A percentile compares a stretch with the other conserved stretches of the same genome.
phyloP scores from a whole-genome alignment of 2,113 vertebrate species.

The Engraulis encrasicolus region DNA sequence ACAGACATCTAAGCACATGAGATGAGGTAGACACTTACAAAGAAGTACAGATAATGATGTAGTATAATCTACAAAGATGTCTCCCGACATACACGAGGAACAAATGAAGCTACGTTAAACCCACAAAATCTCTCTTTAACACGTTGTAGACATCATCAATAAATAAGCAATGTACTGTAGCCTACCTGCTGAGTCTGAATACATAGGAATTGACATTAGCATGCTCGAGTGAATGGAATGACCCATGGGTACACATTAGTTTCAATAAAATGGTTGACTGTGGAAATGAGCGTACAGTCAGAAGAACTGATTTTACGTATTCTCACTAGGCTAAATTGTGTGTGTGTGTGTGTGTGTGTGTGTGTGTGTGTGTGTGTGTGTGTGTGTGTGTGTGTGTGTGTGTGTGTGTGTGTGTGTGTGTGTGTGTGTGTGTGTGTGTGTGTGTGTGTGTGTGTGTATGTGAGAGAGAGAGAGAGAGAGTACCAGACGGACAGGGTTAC shows the following conservation, averaged over 20 bases:
- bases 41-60: too few relatives aligned
- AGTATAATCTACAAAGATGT: too few relatives aligned
- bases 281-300: not conserved
- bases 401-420: conserved; percentile 4
- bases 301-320: not conserved
- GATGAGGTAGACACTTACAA: too few relatives aligned
- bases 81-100: too few relatives aligned
- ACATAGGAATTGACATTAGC: not conserved
- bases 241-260: not conserved
- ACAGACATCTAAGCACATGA: too few relatives aligned
- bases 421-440: not conserved
- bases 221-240: not conserved
- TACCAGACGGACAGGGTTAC: not conserved
- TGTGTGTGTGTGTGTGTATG: not conserved
- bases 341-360: not conserved
- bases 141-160: too few relatives aligned
- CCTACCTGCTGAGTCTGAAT: not conserved
- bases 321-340: not conserved
- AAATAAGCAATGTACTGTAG: too few relatives aligned
- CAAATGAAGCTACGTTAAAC: too few relatives aligned
- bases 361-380: too few relatives aligned
- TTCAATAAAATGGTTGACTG: not conserved
- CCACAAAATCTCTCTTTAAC: too few relatives aligned
- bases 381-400: not conserved
- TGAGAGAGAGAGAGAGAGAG: not conserved